A percentile compares a stretch with the other conserved stretches of the same genome.
These are phyloP conservation scores for Dysmachus trigonus DNA, from an alignment of 2,888 invertebrate species.

Conservation along the genomic window DNA sequence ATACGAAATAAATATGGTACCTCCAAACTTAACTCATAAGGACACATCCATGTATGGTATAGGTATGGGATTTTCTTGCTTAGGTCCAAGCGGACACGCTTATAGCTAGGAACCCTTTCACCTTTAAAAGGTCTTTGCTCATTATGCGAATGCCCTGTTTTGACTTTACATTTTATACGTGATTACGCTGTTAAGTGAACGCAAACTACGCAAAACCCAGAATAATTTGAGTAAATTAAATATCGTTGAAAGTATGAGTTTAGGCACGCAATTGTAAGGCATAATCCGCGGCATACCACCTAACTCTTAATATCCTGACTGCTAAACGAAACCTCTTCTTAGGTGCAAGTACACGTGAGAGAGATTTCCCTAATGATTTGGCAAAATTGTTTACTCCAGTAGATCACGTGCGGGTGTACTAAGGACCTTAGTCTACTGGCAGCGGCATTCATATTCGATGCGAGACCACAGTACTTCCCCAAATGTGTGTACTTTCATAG, in stretches of 20 bases:
- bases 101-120: too few species aligned
- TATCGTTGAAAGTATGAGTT: neutral
- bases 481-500: neutral
- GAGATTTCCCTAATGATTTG: neutral
- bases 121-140: neutral
- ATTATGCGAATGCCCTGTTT: neutral
- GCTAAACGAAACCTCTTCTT: neutral
- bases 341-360: neutral
- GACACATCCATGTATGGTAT: too few species aligned
- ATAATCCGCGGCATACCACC: neutral
- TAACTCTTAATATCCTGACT: neutral
- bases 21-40: too few species aligned
- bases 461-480: neutral
- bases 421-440: neutral
- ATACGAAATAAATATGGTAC: too few species aligned
- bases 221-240: neutral
- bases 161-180: neutral
- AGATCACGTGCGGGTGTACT: neutral
- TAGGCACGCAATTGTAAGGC: neutral
- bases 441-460: neutral
- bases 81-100: too few species aligned
- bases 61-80: too few species aligned
- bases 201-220: neutral
- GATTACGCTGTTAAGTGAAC: neutral
- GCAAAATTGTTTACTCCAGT: neutral